These are phyloP conservation scores for Pampus argenteus DNA, from an alignment of 2,797 vertebrate species.

Conservation along the genomic window DNA sequence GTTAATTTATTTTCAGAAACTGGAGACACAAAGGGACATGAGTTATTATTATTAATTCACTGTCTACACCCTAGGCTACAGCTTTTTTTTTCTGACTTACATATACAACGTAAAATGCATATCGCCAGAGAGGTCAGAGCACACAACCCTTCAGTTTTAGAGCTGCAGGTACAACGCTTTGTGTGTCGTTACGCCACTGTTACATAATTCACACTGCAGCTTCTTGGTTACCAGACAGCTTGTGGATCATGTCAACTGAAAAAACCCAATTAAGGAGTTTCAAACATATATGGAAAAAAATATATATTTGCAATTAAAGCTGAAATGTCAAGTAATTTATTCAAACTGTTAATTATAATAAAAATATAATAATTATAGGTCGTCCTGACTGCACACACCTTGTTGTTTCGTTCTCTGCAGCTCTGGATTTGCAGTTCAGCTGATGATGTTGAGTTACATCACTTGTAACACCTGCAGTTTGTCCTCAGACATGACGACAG, in stretches of 20 bases:
- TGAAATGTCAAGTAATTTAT: neutral
- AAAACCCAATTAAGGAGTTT: neutral
- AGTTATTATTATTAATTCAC: no score
- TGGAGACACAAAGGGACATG: neutral
- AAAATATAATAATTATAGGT: no score
- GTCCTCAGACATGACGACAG: constrained; percentile 65
- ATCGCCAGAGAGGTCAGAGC: neutral
- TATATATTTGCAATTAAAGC: neutral
- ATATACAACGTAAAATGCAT: neutral
- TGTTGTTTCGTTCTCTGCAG: constrained; percentile 66
- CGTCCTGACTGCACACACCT: constrained; percentile 55
- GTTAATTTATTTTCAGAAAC: constrained; percentile 15
- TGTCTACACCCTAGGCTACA: neutral
- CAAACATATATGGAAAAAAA: neutral
- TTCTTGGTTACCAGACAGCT: neutral
- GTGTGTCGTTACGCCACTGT: neutral
- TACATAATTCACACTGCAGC: neutral
- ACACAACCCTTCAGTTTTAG: neutral
- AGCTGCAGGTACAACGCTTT: neutral
- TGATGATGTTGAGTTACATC: constrained; percentile 64
- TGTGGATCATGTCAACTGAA: neutral
- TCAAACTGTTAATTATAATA: no score
- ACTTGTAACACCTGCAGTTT: constrained; percentile 53
- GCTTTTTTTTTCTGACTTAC: neutral
- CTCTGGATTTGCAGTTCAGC: constrained; percentile 61